phyloP scores from a whole-genome alignment of 2,113 vertebrate species.

The Apteryx mantelli region DNA sequence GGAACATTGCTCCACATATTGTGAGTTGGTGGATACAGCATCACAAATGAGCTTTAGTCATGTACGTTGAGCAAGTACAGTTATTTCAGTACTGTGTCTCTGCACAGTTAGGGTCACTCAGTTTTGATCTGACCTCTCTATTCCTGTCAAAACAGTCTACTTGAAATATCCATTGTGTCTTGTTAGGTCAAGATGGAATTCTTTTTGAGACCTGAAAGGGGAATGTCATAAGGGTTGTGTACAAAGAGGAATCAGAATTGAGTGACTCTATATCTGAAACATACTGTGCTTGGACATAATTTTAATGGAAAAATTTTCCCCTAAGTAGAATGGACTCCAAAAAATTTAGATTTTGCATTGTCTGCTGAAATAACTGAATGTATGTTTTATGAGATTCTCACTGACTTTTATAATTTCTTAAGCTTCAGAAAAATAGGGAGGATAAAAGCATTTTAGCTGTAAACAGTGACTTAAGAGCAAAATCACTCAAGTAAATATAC shows the following conservation, averaged over 20 bases:
- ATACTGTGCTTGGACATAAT: not conserved
- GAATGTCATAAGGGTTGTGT: not conserved
- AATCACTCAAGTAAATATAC: not conserved
- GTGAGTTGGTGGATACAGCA: not conserved
- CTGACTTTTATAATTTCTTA: not conserved
- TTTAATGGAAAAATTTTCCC: not conserved
- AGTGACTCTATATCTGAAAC: not conserved
- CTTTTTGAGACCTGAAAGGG: not conserved
- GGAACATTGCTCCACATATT: not conserved
- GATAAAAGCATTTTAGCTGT: not conserved
- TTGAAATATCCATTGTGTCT: not conserved
- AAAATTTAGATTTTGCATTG: not conserved
- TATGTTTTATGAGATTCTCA: not conserved
- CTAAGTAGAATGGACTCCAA: not conserved
- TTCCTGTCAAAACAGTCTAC: not conserved
- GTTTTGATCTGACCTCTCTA: not conserved
- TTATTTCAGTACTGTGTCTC: not conserved
- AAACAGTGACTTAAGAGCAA: not conserved
- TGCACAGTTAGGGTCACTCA: not conserved
- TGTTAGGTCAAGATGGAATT: not conserved
- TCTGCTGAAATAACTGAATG: not conserved
- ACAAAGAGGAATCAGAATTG: not conserved
- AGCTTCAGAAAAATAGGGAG: not conserved
- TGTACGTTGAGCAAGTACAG: not conserved
- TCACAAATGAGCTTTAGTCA: not conserved